Evolutionary conservation across 2,797 vertebrate genomes (phyloP).

Genomic region (Gallinago solitaria): DNA sequence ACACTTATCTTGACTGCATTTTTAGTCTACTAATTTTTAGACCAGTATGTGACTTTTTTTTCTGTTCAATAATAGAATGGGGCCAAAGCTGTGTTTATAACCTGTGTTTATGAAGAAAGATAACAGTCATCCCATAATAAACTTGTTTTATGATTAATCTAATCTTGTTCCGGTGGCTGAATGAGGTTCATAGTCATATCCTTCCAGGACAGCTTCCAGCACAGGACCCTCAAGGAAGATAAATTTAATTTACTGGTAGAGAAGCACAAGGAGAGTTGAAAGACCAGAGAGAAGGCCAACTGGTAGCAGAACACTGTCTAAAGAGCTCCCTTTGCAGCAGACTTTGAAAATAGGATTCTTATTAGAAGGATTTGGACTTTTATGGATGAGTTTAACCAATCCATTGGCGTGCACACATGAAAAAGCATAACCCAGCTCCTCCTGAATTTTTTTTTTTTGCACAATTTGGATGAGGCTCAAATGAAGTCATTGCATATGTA

Average conservation of each 20-base stretch:
- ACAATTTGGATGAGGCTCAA: neutral
- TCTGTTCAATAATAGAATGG: neutral
- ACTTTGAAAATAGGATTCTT: neutral
- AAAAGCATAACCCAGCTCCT: neutral
- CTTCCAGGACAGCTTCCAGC: neutral
- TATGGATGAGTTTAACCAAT: neutral
- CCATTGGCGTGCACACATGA: neutral
- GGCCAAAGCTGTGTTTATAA: slow-evolving; percentile 27
- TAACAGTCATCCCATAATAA: slow-evolving; percentile 4
- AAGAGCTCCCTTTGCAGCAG: neutral
- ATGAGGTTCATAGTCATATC: neutral
- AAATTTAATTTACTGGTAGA: neutral
- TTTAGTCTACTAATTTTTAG: neutral
- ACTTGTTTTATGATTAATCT: slow-evolving; percentile 29
- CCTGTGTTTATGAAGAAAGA: slow-evolving; percentile 32
- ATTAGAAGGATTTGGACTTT: neutral
- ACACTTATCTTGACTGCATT: neutral
- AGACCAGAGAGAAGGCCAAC: neutral
- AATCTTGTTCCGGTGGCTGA: slow-evolving; percentile 7
- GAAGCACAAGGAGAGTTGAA: neutral
- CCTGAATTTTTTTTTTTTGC: neutral
- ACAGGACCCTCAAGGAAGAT: neutral
- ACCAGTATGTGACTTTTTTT: neutral
- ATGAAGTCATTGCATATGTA: neutral
- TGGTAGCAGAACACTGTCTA: neutral